Evolutionary conservation across 1,140 invertebrate genomes (phyloP).

Genomic region (Polyergus mexicanus): DNA sequence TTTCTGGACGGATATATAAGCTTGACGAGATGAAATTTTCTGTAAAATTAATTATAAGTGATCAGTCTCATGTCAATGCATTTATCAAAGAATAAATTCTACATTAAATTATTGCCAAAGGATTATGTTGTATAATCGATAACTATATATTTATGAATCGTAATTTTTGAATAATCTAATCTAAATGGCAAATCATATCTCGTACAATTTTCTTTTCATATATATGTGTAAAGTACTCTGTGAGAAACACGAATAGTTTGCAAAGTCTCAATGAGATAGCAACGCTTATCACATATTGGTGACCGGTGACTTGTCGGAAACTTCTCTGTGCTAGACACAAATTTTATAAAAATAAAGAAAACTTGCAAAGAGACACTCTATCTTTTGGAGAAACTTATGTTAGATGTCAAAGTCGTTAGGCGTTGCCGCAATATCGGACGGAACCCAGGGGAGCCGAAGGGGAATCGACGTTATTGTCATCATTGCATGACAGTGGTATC

Average conservation of each 20-base stretch:
- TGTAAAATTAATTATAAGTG: not conserved
- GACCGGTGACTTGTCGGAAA: constrained; percentile 31
- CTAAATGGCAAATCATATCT: not conserved
- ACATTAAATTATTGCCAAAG: not conserved
- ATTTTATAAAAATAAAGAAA: constrained; percentile 55
- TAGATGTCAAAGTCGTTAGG: constrained; percentile 60
- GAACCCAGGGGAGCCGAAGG: constrained; percentile 49
- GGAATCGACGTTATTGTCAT: constrained; percentile 65
- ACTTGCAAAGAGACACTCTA: constrained; percentile 15
- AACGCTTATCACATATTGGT: constrained; percentile 38
- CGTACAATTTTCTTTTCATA: not conserved
- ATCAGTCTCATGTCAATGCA: too few relatives aligned
- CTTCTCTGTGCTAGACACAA: constrained; percentile 48
- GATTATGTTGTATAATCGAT: not conserved
- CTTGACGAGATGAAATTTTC: not conserved
- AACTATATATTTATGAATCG: not conserved
- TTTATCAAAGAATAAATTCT: not conserved
- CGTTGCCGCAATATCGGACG: constrained; percentile 58
- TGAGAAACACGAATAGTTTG: constrained; percentile 28
- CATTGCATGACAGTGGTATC: constrained; percentile 70
- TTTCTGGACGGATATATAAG: constrained; percentile 10
- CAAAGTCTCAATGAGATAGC: constrained; percentile 25
- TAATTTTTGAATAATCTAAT: not conserved
- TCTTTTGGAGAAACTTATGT: constrained; percentile 55
- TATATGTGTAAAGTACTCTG: constrained; percentile 11